Conservation (phyloP, 2,888 invertebrate genomes). For the Drosophila melanosoma region DNA sequence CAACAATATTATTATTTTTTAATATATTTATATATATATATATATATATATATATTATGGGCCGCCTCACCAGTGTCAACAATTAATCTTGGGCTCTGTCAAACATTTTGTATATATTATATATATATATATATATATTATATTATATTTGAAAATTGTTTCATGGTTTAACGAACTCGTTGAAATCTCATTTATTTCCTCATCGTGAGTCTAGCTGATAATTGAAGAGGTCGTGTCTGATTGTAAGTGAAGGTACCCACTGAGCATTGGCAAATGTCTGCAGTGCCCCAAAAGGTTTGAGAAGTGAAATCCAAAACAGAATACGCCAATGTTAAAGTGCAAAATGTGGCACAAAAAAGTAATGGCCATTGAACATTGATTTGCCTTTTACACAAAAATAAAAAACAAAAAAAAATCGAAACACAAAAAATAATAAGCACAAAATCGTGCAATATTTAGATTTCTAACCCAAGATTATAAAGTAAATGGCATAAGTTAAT, state of each 20-base stretch:
- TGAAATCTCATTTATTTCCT: slow-evolving; percentile 39
- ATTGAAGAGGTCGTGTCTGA: slow-evolving; percentile 25
- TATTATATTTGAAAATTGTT: slow-evolving; percentile 21
- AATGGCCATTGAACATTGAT: slow-evolving; percentile 59
- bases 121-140: slow-evolving; percentile 18
- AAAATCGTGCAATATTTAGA: slow-evolving; percentile 36
- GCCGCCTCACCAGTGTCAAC: slow-evolving; percentile 26
- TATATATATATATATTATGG: slow-evolving; percentile 26
- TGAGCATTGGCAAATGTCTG: slow-evolving; percentile 6
- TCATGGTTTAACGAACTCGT: slow-evolving; percentile 65
- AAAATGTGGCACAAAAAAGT: slow-evolving; percentile 42
- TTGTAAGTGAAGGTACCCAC: slow-evolving; percentile 30
- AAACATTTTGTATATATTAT: slow-evolving; percentile 13
- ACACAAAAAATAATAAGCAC: slow-evolving; percentile 8
- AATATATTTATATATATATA: slow-evolving; percentile 16
- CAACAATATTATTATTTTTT: too few species aligned
- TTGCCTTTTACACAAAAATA: slow-evolving; percentile 64
- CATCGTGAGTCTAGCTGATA: slow-evolving; percentile 33
- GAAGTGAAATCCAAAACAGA: slow-evolving; percentile 1
- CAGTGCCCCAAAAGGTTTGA: slow-evolving; percentile 12
- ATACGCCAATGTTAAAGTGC: slow-evolving; percentile 8
- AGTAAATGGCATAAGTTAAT: slow-evolving; percentile 1
- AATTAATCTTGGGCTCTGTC: slow-evolving; percentile 36
- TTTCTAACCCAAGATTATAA: slow-evolving; percentile 41
- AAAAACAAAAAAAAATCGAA: background rate